Evolutionary conservation across 2,888 invertebrate genomes (phyloP).

Genomic region (Athalia circularis): DNA sequence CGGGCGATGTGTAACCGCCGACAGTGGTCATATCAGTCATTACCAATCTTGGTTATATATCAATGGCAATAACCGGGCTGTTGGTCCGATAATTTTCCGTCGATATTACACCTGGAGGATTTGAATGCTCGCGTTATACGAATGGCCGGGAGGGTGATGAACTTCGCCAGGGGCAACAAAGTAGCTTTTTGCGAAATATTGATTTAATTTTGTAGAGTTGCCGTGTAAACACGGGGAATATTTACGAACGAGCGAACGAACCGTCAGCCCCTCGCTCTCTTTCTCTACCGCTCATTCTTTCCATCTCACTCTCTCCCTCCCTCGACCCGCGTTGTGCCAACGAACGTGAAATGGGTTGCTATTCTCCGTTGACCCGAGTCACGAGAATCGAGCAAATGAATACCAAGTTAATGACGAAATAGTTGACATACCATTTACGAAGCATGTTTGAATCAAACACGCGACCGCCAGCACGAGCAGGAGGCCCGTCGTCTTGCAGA

Average conservation of each 20-base stretch:
- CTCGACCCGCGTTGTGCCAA: background rate
- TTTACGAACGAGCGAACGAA: conserved; percentile 24
- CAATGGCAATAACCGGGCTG: no score
- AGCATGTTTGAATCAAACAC: conserved; percentile 61
- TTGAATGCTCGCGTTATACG: background rate
- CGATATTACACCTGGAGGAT: no score
- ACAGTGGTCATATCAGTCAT: no score
- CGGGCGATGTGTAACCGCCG: no score
- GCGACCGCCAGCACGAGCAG: conserved; percentile 63
- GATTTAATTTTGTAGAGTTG: conserved; percentile 14
- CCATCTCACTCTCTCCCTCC: background rate
- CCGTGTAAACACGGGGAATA: conserved; percentile 27
- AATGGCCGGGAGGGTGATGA: background rate
- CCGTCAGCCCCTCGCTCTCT: background rate
- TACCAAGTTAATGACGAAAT: conserved; percentile 15
- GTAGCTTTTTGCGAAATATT: conserved; percentile 16
- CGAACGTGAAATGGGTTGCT: background rate
- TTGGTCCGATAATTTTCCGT: no score
- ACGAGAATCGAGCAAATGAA: conserved; percentile 3
- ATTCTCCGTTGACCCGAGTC: conserved; percentile 12
- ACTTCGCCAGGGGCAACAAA: background rate
- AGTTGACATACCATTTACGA: conserved; percentile 62
- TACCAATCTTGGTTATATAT: no score
- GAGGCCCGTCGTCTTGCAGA: conserved; percentile 61
- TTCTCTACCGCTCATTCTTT: conserved; percentile 24